Evolutionary conservation across 2,797 vertebrate genomes (phyloP).

Genomic region (Ara ararauna): DNA sequence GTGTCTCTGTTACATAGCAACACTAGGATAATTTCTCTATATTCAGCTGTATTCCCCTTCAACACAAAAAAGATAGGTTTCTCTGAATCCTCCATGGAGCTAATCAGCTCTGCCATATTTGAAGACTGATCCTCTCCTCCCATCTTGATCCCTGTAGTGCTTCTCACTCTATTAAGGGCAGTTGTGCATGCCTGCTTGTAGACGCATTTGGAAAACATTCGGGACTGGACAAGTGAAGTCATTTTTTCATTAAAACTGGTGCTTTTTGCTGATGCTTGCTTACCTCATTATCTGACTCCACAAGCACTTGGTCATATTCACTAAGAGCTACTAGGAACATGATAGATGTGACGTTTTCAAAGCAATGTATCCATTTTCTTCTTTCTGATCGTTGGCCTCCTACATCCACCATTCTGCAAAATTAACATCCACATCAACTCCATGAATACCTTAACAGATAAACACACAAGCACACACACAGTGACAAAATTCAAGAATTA

Average conservation of each 20-base stretch:
- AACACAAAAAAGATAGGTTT: background rate
- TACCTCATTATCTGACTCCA: slow-evolving; percentile 96
- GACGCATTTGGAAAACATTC: background rate
- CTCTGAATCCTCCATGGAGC: background rate
- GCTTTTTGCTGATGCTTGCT: slow-evolving; percentile 8
- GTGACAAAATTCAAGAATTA: background rate
- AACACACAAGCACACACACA: slow-evolving; percentile 2
- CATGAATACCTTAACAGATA: background rate
- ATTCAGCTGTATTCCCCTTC: background rate
- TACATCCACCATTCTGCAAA: slow-evolving; percentile 93
- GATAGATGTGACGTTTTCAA: slow-evolving; percentile 97
- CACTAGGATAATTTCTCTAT: background rate
- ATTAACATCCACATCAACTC: slow-evolving; percentile 60
- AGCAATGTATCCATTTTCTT: slow-evolving; percentile 99
- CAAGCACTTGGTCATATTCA: slow-evolving; percentile 96
- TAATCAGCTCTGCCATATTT: background rate
- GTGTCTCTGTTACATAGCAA: background rate
- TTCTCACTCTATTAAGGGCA: background rate
- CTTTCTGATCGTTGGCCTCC: slow-evolving; percentile 96
- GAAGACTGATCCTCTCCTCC: background rate
- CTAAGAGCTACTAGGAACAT: slow-evolving; percentile 98
- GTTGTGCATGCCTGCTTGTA: background rate
- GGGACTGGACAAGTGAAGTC: background rate
- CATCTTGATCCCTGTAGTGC: background rate
- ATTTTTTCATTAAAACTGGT: background rate